These are phyloP conservation scores for Chloropsis cyanopogon DNA, from an alignment of 2,113 vertebrate genomes.

Conservation along the genomic window DNA sequence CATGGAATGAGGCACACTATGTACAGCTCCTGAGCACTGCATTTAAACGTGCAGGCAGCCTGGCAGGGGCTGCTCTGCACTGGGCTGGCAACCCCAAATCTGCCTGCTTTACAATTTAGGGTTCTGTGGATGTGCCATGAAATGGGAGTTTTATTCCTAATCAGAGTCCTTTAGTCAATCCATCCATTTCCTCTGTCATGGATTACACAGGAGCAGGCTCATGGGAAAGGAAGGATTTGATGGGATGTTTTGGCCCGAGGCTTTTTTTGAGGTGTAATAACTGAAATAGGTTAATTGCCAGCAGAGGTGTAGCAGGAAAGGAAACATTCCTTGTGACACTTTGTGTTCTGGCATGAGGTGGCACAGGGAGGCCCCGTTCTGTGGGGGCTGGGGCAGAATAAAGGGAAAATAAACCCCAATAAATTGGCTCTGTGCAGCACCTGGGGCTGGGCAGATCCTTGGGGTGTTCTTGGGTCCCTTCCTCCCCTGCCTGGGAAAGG, in stretches of 20 bases:
- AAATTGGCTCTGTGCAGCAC: background rate
- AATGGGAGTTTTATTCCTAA: background rate
- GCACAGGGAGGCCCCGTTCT: background rate
- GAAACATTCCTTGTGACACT: background rate
- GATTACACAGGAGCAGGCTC: background rate
- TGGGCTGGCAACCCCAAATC: background rate
- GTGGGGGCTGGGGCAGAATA: background rate
- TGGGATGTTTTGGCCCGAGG: constrained; percentile 58
- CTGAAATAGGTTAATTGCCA: background rate
- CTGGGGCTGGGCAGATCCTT: background rate
- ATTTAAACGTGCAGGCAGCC: background rate
- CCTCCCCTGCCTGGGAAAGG: background rate
- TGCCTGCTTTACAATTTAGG: background rate
- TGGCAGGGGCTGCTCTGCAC: background rate
- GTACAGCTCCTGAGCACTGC: background rate
- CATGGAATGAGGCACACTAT: background rate
- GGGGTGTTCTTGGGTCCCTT: background rate
- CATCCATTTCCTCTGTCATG: background rate
- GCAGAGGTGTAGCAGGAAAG: background rate
- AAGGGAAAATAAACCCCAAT: background rate
- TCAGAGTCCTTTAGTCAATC: background rate
- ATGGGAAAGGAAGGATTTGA: constrained; percentile 34
- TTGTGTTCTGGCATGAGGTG: background rate
- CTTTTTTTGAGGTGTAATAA: constrained; percentile 20
- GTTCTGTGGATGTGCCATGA: background rate